phyloP scores from a whole-genome alignment of 2,113 vertebrate genomes.

The Corydoras sp. region DNA sequence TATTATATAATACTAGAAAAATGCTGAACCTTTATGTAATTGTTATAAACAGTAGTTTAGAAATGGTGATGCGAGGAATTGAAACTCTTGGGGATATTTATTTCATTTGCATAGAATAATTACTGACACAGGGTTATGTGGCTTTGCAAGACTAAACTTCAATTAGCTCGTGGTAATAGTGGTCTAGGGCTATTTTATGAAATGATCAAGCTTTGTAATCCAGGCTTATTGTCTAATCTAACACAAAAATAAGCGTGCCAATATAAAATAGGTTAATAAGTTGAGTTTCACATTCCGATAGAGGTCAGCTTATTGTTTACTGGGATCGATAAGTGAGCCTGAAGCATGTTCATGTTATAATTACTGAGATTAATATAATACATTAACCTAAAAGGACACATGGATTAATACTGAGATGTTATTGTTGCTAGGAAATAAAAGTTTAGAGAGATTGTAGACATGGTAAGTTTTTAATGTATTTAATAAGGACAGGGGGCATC shows the following conservation, averaged over 20 bases:
- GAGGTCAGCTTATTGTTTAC: too few species aligned
- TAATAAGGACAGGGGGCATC: not conserved
- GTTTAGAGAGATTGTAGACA: too few species aligned
- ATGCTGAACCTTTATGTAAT: not conserved
- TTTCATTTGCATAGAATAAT: slow-evolving; percentile 38
- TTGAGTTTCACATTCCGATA: too few species aligned
- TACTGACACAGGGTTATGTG: slow-evolving; percentile 15
- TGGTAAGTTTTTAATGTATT: too few species aligned
- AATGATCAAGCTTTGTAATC: not conserved
- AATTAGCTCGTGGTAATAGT: slow-evolving; percentile 33
- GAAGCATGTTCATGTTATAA: too few species aligned
- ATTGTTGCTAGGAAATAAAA: too few species aligned
- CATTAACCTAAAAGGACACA: too few species aligned
- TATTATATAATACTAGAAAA: too few species aligned
- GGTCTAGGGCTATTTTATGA: slow-evolving; percentile 12
- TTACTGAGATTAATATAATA: too few species aligned
- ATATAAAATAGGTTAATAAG: not conserved
- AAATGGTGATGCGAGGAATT: slow-evolving; percentile 14
- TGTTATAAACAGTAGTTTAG: not conserved
- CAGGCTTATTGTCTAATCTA: not conserved
- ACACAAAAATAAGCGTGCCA: not conserved
- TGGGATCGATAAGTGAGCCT: too few species aligned
- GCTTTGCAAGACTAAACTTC: slow-evolving; percentile 11
- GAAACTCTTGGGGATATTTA: slow-evolving; percentile 7
- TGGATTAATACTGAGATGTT: too few species aligned